These are phyloP conservation scores for Periphyllus acericola DNA, from an alignment of 2,888 invertebrate genomes.

Conservation along the genomic window DNA sequence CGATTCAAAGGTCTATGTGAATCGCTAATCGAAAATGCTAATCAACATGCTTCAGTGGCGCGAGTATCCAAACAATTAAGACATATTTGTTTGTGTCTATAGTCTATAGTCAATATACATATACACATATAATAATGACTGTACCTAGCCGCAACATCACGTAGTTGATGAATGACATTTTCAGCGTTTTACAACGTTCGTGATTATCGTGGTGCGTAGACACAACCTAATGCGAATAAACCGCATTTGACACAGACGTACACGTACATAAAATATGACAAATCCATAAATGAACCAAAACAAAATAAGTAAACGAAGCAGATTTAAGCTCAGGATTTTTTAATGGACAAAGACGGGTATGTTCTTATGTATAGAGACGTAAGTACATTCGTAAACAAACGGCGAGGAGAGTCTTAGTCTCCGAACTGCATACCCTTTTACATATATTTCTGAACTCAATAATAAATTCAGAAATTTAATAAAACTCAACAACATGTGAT, in stretches of 20 bases:
- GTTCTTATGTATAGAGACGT: no score
- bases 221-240: background rate
- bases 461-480: no score
- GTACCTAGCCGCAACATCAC: background rate
- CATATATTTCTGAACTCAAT: no score
- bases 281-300: background rate
- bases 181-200: background rate
- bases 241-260: background rate
- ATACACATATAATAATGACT: background rate
- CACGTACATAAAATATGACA: background rate
- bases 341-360: no score
- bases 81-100: background rate
- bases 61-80: background rate
- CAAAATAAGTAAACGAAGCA: background rate
- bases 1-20: conserved; percentile 4
- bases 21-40: background rate
- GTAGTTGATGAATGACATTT: background rate
- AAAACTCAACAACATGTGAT: no score
- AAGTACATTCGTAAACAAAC: background rate
- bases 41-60: background rate
- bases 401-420: no score
- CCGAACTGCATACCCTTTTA: no score
- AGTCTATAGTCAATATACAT: background rate
- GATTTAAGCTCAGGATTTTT: background rate
- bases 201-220: background rate